phyloP scores from a whole-genome alignment of 2,113 vertebrate species.

The Vimba vimba region DNA sequence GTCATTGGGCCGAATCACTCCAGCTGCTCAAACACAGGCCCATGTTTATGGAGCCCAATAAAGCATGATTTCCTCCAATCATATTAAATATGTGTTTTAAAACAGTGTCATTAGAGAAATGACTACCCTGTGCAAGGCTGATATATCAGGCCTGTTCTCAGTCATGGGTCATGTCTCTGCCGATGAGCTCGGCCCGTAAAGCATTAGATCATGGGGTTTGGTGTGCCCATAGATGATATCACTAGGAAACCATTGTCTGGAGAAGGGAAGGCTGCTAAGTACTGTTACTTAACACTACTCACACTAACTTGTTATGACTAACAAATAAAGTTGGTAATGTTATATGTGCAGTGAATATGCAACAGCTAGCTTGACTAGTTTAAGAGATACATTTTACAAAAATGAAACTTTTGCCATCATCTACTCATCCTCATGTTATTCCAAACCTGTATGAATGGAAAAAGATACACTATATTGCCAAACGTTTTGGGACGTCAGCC shows the following conservation, averaged over 20 bases:
- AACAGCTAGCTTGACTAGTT: background rate
- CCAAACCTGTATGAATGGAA: background rate
- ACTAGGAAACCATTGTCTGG: slow-evolving; percentile 17
- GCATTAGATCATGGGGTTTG: slow-evolving; percentile 45
- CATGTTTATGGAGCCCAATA: slow-evolving; percentile 45
- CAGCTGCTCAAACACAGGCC: slow-evolving; percentile 41
- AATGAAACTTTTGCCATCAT: background rate
- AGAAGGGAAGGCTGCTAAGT: background rate
- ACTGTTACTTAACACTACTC: slow-evolving; percentile 19
- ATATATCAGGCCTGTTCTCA: slow-evolving; percentile 47
- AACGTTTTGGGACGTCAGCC: no score
- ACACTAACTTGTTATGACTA: slow-evolving; percentile 38
- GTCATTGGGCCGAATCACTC: slow-evolving; percentile 18
- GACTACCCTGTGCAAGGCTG: slow-evolving; percentile 42
- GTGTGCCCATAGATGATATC: slow-evolving; percentile 51
- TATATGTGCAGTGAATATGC: background rate
- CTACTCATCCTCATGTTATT: background rate
- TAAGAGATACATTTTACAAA: background rate
- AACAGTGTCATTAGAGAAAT: slow-evolving; percentile 46
- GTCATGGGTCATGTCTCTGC: slow-evolving; percentile 6
- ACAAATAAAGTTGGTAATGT: slow-evolving; percentile 35
- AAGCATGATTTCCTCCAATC: slow-evolving; percentile 47
- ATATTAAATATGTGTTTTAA: slow-evolving; percentile 53
- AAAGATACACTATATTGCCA: background rate
- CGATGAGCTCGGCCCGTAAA: slow-evolving; percentile 33